These are phyloP conservation scores for Spilosoma lubricipeda DNA, from an alignment of 2,888 invertebrate genomes.

Conservation along the genomic window DNA sequence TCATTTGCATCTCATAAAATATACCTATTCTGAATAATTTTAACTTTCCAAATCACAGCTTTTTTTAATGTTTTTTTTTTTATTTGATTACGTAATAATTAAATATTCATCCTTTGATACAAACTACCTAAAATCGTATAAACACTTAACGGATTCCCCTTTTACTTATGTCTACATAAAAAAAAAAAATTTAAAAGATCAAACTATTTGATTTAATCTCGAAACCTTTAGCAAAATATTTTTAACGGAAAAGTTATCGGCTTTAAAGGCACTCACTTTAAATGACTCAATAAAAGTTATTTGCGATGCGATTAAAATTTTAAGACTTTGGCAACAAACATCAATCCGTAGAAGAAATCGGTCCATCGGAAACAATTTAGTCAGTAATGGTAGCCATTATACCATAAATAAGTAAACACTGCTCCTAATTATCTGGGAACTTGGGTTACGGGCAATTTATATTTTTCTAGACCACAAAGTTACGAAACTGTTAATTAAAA, in stretches of 20 bases:
- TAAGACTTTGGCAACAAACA: slow-evolving; percentile 50
- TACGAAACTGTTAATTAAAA: slow-evolving; percentile 42
- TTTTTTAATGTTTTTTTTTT: too few species aligned
- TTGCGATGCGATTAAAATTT: slow-evolving; percentile 50
- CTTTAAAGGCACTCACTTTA: slow-evolving; percentile 28
- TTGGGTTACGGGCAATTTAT: slow-evolving; percentile 31
- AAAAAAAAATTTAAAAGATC: too few species aligned
- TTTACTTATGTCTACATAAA: too few species aligned
- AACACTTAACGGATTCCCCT: too few species aligned
- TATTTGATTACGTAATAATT: too few species aligned
- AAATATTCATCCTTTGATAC: too few species aligned
- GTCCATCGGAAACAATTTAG: slow-evolving; percentile 38
- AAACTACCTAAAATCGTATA: too few species aligned
- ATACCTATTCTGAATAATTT: too few species aligned
- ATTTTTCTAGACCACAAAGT: slow-evolving; percentile 33
- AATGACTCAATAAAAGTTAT: slow-evolving; percentile 45
- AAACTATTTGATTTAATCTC: not conserved
- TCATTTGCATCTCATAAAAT: too few species aligned
- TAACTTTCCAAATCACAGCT: too few species aligned
- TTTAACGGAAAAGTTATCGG: slow-evolving; percentile 17
- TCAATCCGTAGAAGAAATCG: slow-evolving; percentile 48
- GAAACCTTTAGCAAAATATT: slow-evolving; percentile 12
- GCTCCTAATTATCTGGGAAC: slow-evolving; percentile 46
- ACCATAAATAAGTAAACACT: slow-evolving; percentile 47
- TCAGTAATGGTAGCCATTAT: slow-evolving; percentile 47